Conservation (phyloP, 1,140 invertebrate species). For the Euura saliciscinereae region DNA sequence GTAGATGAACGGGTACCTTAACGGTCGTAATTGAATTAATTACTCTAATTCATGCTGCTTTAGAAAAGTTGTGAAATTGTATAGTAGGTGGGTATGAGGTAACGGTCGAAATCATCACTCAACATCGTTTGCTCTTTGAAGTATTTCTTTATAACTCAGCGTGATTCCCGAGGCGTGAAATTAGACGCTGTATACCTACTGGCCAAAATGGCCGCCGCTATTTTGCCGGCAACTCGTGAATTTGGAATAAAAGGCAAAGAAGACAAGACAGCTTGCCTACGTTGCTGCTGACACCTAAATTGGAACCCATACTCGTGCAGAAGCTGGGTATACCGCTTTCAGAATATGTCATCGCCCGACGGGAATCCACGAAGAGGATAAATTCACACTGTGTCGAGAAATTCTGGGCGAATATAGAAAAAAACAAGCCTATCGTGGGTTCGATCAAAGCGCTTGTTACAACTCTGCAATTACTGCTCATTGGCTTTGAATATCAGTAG, state of each 20-base stretch:
- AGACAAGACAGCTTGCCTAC: slow-evolving; percentile 6
- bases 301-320: slow-evolving; percentile 1
- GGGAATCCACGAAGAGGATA: no score
- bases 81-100: not conserved
- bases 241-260: not conserved
- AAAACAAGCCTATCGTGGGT: no score
- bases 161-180: not conserved
- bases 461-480: not conserved
- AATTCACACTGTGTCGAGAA: no score
- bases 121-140: slow-evolving; percentile 2
- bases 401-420: no score
- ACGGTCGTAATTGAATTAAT: not conserved
- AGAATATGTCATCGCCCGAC: not conserved
- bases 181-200: not conserved
- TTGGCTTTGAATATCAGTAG: not conserved
- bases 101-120: slow-evolving; percentile 6
- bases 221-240: not conserved
- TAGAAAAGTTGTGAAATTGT: not conserved
- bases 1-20: not conserved
- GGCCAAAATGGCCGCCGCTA: not conserved
- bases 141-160: not conserved
- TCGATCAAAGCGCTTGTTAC: no score
- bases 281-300: slow-evolving; percentile 1
- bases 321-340: not conserved
- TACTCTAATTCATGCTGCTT: not conserved